Evolutionary conservation across 2,888 invertebrate species (phyloP), one percentile per base, ranked within the genome.

Genomic region (Lasioglossum oenotherae): DNA sequence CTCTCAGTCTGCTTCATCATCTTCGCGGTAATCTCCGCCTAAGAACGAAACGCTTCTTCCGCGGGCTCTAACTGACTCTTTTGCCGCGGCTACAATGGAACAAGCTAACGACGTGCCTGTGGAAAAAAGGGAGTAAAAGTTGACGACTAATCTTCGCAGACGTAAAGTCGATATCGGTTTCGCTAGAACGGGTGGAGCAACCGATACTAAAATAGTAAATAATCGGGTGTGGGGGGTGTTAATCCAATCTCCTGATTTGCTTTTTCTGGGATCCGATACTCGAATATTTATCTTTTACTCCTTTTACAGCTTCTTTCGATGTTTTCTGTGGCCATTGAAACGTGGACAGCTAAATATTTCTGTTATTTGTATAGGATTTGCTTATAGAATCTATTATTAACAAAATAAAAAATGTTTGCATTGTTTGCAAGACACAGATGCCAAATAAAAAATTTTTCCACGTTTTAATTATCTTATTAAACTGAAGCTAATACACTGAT

Each of bases 1-100:
- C 72, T 74, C 67, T 67, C 44, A 12, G 67, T 76, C 80, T 8
- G 64, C 74, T 57, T 79, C 74, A 23, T 81, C 81, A 38, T 86
- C 83, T 73, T n/a, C 73, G 46, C 53, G 60, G 49, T 87, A 83
- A 87, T 88, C 85, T 85, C 81, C 72, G 74, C 73, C 85, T 41
- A 53, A 78, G 60, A 81, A 67, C 84, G 75, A 27, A 44, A 78
- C 78, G 67, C 77, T 57, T 73, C 79, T 78, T 76, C 78, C 35
- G n/a, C 38, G 71, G 69, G 19, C 80, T 82, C 64, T 71, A 35
- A 78, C 41, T 71, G 77, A 60, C 67, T 77, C 71, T 81, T 85
- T 69, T 31, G 31, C 73, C 87, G 60, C 73, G 27, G 72, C 69
- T 74, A 87, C 88, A 82, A 87, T 80, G 46, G 88, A 73, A 57